Evolutionary conservation across 2,888 invertebrate genomes (phyloP), one percentile per base, ranked within the genome.

Genomic region (Sinelater perroti): DNA sequence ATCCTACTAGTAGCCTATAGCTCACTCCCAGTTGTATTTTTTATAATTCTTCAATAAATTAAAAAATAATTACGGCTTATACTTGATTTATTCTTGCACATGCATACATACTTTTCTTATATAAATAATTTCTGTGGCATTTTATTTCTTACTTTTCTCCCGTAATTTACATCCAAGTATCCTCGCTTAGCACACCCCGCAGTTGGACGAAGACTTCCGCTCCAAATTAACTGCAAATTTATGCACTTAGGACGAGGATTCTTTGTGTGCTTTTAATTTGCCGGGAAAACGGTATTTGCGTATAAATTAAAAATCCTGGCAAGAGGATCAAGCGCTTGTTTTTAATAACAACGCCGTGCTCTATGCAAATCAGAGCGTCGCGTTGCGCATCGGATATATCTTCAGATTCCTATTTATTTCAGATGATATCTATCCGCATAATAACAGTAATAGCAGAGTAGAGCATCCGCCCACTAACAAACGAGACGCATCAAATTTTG

Each of bases 211-310:
- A n/a, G n/a, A n/a, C n/a, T n/a, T n/a, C n/a, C n/a, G n/a, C n/a
- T n/a, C n/a, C n/a, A 58, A 58, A 58, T 55, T 31, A 55, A 55
- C 40, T 58, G 53, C 44, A 53, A 58, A 58, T 58, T 58, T 58
- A 58, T 58, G 52, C 57, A 38, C 14, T 40, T 47, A 36, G 45
- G 50, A 30, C 46, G 31, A 38, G 24, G 16, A 28, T 42, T 42
- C 36, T 58, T 58, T 58, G 58, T 54, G 24, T 58, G 53, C 54
- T 58, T 58, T 58, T 58, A 58, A 58, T 53, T 54, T 49, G 52
- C 45, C 13, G 30, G 40, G 52, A 16, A 45, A 44, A 45, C 18
- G 38, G 17, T 46, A 35, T 50, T 56, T 56, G 18, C 11, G 30
- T 10, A 54, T 54, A 54, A 54, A 46, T 38, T 54, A 38, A 54